These are phyloP conservation scores for Laodelphax striatellus DNA, from an alignment of 1,140 invertebrate genomes.

Conservation along the genomic window DNA sequence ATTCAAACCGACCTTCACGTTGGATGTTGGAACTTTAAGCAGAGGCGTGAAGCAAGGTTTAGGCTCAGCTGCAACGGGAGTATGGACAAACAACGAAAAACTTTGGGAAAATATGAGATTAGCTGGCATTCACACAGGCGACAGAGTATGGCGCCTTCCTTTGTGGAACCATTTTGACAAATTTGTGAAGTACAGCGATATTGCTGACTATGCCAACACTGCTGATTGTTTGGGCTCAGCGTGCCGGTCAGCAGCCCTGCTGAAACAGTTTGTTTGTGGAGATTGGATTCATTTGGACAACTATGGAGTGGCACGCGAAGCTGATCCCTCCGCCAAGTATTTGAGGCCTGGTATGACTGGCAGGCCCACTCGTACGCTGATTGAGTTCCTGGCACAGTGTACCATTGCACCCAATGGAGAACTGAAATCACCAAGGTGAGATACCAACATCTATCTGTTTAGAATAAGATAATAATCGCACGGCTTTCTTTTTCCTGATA, in stretches of 20 bases:
- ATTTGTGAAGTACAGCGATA: constrained; percentile 1
- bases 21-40: constrained; percentile 53
- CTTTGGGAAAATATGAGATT: constrained; percentile 38
- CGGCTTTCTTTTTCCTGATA: no score
- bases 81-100: constrained; percentile 41
- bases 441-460: no score
- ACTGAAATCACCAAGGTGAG: no score
- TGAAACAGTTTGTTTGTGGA: constrained; percentile 42
- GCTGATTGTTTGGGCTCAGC: constrained; percentile 24
- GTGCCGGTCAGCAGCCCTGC: constrained; percentile 43
- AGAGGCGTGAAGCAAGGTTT: constrained; percentile 41
- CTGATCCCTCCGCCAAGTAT: constrained; percentile 25
- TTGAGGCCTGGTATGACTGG: constrained; percentile 21
- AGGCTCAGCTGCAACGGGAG: constrained; percentile 41
- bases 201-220: constrained; percentile 7
- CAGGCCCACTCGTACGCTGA: constrained; percentile 20
- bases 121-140: constrained; percentile 44
- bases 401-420: neutral
- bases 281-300: constrained; percentile 48
- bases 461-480: no score
- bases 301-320: constrained; percentile 38
- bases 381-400: constrained; percentile 23
- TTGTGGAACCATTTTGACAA: constrained; percentile 40
- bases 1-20: constrained; percentile 44
- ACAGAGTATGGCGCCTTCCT: constrained; percentile 53